Percentiles rank a stretch among this genome's conserved stretches.
These are phyloP conservation scores for Macaca mulatta DNA, from an alignment of 2,113 vertebrate genomes.

Conservation along the genomic window DNA sequence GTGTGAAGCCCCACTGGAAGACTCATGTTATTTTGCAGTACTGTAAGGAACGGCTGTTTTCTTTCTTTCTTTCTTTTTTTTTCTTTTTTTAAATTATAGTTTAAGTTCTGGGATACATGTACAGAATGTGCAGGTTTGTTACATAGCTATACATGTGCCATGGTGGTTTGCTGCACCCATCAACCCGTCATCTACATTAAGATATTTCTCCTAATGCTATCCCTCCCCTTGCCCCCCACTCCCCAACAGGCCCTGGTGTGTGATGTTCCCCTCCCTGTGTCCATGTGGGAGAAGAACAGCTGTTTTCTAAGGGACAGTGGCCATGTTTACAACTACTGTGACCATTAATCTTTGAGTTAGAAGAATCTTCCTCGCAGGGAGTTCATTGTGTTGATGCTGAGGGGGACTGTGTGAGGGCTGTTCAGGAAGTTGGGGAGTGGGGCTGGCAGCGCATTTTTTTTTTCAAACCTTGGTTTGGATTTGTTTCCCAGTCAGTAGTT, in stretches of 20 bases:
- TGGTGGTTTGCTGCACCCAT: too few species aligned
- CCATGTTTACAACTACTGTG: neutral
- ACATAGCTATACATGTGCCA: too few species aligned
- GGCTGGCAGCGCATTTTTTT: neutral
- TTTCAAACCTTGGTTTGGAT: slow-evolving; percentile 31
- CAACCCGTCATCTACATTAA: too few species aligned
- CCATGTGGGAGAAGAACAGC: neutral
- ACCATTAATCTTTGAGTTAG: neutral
- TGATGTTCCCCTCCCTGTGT: too few species aligned
- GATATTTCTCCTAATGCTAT: too few species aligned
- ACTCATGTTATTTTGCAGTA: neutral
- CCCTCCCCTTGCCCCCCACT: too few species aligned
- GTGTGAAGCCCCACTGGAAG: neutral
- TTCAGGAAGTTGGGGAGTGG: neutral
- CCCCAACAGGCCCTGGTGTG: too few species aligned
- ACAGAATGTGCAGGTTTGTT: too few species aligned
- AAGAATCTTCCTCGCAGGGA: neutral
- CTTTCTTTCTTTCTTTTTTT: neutral
- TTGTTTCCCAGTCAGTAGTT: slow-evolving; percentile 7
- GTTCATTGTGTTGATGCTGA: neutral
- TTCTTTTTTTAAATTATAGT: too few species aligned
- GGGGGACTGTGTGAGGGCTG: neutral
- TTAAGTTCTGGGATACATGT: too few species aligned
- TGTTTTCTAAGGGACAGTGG: neutral
- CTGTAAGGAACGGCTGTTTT: neutral